Base-by-base conservation (phyloP, 2,888 invertebrate genomes). In the Epiperipatus broadwayi region DNA sequence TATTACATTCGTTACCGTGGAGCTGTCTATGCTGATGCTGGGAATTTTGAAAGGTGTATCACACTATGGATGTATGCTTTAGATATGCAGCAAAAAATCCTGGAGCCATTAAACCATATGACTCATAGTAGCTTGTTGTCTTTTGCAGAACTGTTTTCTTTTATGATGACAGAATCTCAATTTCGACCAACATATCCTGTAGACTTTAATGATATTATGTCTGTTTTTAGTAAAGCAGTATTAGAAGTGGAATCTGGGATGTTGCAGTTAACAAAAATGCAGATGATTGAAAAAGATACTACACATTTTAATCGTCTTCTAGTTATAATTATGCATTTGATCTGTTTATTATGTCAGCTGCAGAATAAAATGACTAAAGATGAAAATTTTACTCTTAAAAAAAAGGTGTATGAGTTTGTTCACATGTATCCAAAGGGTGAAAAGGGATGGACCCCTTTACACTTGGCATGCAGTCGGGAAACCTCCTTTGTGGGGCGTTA, bases 21-120 rank as follows among this genome's bases (percentile, higher is more conserved):
- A 43, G 84, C 84, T 1, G 75, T 89, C 45, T 91, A 89, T 64
- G 91, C 91, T 1, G 91, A 91, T 62, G 78, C 83, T 46, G 84
- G 91, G 2, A 79, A 87, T 52, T 91, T 89, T 65, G 71, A 74
- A 39, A 53, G 67, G 12, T 93, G 91, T 63, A 83, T 91, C 46
- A 76, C 79, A 52, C 68, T 93, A 45, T 93, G 93, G 93, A 83
- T 84, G 61, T 89, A 93, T 64, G 91, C 91, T 20, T 67, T 93
- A 29, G 85, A 87, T 57, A 87, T 89, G 81, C 91, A 91, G 49
- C 84, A 87, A 57, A 73, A 75, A 45, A 83, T 85, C 64, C 67
- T 91, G 47, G 84, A 87, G 49, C 81, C 91, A 15, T 70, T 93
- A 36, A 84, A 83, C 57, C 81, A 84, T 19, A 80, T 89, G 74